phyloP scores from a whole-genome alignment of 2,888 invertebrate genomes.

The Cordylochernes scorpioides region DNA sequence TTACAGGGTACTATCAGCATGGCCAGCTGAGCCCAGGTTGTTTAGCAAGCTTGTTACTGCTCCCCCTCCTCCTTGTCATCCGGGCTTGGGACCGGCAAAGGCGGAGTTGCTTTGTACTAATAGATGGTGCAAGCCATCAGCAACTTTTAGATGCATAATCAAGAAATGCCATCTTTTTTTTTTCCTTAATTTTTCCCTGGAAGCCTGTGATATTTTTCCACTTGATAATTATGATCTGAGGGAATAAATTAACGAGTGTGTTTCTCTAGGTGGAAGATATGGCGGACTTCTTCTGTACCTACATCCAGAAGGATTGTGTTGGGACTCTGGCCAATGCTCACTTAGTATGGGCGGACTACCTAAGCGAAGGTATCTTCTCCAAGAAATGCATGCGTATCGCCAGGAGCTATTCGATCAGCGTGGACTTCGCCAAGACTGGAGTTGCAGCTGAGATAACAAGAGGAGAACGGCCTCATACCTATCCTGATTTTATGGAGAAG shows the following conservation, averaged over 20 bases:
- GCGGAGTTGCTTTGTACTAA: no score
- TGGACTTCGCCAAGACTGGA: constrained; percentile 22
- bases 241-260: background rate
- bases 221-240: no score
- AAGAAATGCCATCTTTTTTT: no score
- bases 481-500: constrained; percentile 16
- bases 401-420: constrained; percentile 14
- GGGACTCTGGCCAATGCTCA: constrained; percentile 19
- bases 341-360: constrained; percentile 17
- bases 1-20: no score
- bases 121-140: no score
- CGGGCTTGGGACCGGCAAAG: no score
- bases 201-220: no score
- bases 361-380: constrained; percentile 16
- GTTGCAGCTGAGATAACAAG: constrained; percentile 7
- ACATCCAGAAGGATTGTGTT: constrained; percentile 19
- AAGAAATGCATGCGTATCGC: constrained; percentile 14
- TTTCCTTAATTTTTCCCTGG: no score
- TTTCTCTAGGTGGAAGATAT: constrained; percentile 16
- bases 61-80: no score
- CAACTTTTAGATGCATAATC: no score
- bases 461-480: constrained; percentile 3
- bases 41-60: no score
- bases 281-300: constrained; percentile 19
- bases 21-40: no score